phyloP scores from a whole-genome alignment of 2,113 vertebrate genomes.

The Seriola aureovittata region DNA sequence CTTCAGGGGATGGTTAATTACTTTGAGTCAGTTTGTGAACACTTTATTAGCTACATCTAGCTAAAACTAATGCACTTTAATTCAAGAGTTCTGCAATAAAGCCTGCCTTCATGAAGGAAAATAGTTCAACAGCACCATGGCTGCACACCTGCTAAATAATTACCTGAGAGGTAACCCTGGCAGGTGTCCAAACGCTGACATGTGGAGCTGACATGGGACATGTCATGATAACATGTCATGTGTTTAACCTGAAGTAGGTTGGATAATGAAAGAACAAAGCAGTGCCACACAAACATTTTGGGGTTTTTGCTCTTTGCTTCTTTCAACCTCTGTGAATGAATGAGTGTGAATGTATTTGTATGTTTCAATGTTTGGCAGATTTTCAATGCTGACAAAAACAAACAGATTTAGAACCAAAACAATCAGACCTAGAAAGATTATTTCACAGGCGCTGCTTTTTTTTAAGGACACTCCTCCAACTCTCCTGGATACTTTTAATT shows the following conservation, averaged over 20 bases:
- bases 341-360: background rate
- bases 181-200: constrained; percentile 5
- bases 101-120: background rate
- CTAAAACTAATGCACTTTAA: background rate
- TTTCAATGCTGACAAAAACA: background rate
- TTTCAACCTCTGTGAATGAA: background rate
- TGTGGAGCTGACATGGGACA: background rate
- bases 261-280: background rate
- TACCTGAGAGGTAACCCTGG: constrained; percentile 15
- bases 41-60: background rate
- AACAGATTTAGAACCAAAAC: background rate
- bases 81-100: background rate
- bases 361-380: background rate
- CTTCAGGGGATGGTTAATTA: background rate
- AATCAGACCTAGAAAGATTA: background rate
- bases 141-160: background rate
- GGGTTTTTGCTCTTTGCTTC: background rate
- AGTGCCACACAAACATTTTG: background rate
- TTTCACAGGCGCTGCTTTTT: background rate
- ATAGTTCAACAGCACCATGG: no score
- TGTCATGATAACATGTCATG: constrained; percentile 26
- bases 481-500: no score
- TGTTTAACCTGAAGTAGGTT: background rate
- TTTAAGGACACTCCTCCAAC: background rate
- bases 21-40: background rate